Conservation (phyloP, 2,113 vertebrate species). For the Trichechus manatus region DNA sequence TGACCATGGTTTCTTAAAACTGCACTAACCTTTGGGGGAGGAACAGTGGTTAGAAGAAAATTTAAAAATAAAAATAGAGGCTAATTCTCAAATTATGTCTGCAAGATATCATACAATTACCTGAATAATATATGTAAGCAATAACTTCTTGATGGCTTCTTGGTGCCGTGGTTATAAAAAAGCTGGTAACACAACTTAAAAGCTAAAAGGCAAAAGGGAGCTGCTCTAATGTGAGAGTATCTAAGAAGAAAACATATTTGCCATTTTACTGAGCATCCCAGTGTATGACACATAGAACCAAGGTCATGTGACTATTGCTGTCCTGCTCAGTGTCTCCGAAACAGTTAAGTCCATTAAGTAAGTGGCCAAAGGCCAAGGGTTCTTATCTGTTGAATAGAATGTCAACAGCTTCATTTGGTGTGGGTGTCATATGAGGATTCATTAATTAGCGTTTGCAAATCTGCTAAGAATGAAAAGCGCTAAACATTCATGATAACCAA, state of each 20-base stretch:
- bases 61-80: slow-evolving; percentile 57
- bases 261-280: neutral
- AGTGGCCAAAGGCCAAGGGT: neutral
- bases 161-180: neutral
- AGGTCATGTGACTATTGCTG: neutral
- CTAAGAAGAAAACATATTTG: neutral
- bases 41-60: neutral
- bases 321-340: neutral
- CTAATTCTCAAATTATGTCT: slow-evolving; percentile 48
- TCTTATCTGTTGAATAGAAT: slow-evolving; percentile 53
- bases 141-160: neutral
- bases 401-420: neutral
- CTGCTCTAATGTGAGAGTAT: neutral
- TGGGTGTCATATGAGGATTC: slow-evolving; percentile 20
- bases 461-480: slow-evolving; percentile 64
- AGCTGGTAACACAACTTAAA: neutral
- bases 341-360: neutral
- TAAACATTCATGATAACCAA: neutral
- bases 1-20: slow-evolving; percentile 35
- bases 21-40: neutral
- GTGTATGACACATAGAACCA: neutral
- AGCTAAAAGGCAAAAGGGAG: neutral
- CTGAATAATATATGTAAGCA: neutral
- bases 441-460: slow-evolving; percentile 74
- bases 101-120: neutral